These are phyloP conservation scores for Anaspis maculata DNA, from an alignment of 2,888 invertebrate genomes.

Conservation along the genomic window DNA sequence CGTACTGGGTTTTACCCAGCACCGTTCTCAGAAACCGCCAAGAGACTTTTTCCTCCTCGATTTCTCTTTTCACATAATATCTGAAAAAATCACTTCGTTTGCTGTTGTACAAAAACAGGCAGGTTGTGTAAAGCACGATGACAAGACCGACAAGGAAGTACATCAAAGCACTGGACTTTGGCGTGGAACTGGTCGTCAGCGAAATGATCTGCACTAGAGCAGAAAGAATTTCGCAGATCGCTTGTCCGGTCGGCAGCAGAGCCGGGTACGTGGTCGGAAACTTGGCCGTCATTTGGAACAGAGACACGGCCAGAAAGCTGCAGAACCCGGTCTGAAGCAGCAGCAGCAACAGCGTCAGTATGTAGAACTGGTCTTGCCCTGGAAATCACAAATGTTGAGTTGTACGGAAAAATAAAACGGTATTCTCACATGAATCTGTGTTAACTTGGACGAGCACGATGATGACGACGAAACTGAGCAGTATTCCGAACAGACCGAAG, in stretches of 20 bases:
- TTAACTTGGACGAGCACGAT: constrained; percentile 12
- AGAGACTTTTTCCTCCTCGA: constrained; percentile 6
- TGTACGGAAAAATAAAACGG: no score
- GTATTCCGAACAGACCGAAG: no score
- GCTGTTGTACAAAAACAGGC: no score
- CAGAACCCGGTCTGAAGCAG: constrained; percentile 20
- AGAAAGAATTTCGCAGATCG: constrained; percentile 24
- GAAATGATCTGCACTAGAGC: constrained; percentile 18
- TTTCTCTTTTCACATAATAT: constrained; percentile 19
- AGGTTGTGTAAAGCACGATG: no score
- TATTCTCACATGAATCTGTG: constrained; percentile 19
- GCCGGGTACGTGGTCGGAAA: constrained; percentile 24
- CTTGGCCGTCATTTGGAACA: constrained; percentile 24
- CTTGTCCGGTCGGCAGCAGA: constrained; percentile 21
- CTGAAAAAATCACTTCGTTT: constrained; percentile 25
- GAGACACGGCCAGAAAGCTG: constrained; percentile 20
- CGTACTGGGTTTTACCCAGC: constrained; percentile 8
- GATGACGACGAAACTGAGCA: no score
- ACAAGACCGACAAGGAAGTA: constrained; percentile 16
- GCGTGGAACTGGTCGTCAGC: constrained; percentile 8
- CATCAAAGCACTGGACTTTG: constrained; percentile 13
- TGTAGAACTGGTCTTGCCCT: no score
- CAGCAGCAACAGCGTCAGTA: no score
- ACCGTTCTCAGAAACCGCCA: constrained; percentile 1
- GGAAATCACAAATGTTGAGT: no score